phyloP scores from a whole-genome alignment of 2,113 vertebrate genomes.

The Pangasianodon hypophthalmus region DNA sequence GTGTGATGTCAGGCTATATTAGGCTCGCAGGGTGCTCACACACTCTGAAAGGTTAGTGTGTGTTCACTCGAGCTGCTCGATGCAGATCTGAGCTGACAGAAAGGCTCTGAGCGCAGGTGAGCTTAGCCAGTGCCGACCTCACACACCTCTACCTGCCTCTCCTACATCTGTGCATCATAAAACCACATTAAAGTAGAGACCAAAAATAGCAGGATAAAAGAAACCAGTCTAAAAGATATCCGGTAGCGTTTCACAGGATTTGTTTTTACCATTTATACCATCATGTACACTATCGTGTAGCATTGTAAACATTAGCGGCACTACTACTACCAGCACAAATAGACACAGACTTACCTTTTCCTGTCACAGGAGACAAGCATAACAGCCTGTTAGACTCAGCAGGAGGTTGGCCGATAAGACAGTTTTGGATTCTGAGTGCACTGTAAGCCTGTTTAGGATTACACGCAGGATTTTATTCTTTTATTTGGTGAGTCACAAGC shows the following conservation, averaged over 20 bases:
- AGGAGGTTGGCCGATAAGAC: conserved; percentile 42
- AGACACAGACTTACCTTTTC: not conserved
- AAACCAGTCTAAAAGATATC: not conserved
- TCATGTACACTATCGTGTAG: not conserved
- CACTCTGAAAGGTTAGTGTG: conserved; percentile 66
- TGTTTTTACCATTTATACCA: not conserved
- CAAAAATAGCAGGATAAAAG: not conserved
- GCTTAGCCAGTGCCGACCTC: conserved; percentile 56
- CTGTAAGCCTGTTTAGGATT: conserved; percentile 61
- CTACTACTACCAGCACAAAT: not conserved
- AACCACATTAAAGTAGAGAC: not conserved
- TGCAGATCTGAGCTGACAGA: conserved; percentile 69
- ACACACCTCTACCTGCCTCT: conserved; percentile 36
- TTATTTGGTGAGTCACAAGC: conserved; percentile 61
- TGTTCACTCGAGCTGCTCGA: conserved; percentile 53
- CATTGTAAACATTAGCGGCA: not conserved
- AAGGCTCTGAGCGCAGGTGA: conserved; percentile 66
- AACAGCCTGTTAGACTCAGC: conserved; percentile 23
- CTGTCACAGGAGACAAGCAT: not conserved
- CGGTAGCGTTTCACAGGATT: not conserved
- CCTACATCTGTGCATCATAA: not conserved
- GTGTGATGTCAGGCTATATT: conserved; percentile 64
- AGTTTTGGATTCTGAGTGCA: conserved; percentile 32
- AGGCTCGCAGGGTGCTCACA: conserved; percentile 57
- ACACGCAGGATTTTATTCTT: conserved; percentile 61